Evolutionary conservation across 2,888 invertebrate genomes (phyloP), one percentile per base, ranked within the genome.

Genomic region (Nemotelus nigrinus): DNA sequence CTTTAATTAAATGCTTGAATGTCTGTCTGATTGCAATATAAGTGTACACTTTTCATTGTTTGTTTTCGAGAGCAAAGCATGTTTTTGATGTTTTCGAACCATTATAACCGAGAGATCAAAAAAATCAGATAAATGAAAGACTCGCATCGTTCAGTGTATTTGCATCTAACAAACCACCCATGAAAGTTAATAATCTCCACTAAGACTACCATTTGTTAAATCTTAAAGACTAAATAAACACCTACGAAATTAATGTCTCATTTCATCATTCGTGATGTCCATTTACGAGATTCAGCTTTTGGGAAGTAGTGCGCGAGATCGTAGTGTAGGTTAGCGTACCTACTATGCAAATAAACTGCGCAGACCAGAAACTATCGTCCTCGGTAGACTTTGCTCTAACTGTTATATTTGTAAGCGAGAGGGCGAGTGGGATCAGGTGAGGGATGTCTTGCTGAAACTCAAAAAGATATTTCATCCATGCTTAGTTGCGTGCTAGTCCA

Each of bases 191-290:
- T 25, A 25, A 25, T 25, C 0, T 25, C 25, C 25, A 25, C 25
- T 25, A 25, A 25, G 25, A 50, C 8, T 5, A 50, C 50, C 50
- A 50, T 50, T 50, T 50, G 41, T 63, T 41, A 63, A 3, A 44
- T 71, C 41, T 55, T 71, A 71, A 71, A 57, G 55, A 71, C 71
- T 57, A 71, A 55, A 71, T 44, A 71, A 71, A 71, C 71, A 71
- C 71, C 71, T 71, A 55, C 71, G 57, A 55, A 57, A 53, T n/a
- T 71, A 71, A 55, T 55, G 71, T 6, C 25, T 71, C 71, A 44
- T 55, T 55, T 53, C 71, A 71, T 71, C 55, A 71, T 57, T 63
- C 25, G 39, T 67, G 8, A 41, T 44, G 44, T 53, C 71, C 71
- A 71, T 71, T 55, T 71, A 55, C 55, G 71, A 44, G 39, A 50